phyloP scores from a whole-genome alignment of 2,113 vertebrate genomes.

The Anhinga anhinga region DNA sequence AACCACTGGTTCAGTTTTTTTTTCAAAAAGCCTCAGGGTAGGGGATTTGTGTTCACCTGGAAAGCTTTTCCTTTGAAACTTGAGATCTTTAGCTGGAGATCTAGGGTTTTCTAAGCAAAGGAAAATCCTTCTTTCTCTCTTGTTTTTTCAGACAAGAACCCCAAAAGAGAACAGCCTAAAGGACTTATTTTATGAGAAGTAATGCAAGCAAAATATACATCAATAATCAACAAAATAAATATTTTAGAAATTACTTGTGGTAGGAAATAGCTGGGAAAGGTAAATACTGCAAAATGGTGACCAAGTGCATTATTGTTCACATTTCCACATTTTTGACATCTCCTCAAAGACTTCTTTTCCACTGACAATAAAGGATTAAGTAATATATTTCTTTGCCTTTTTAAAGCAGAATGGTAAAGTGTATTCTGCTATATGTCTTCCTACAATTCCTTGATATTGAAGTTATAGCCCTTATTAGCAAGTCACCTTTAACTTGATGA shows the following conservation, averaged over 20 bases:
- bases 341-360: not conserved
- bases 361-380: not conserved
- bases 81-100: not conserved
- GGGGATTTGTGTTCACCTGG: not conserved
- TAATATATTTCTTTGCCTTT: not conserved
- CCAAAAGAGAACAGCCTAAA: not conserved
- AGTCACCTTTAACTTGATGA: not conserved
- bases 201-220: not conserved
- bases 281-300: not conserved
- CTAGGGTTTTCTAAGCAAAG: not conserved
- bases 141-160: not conserved
- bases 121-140: not conserved
- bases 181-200: not conserved
- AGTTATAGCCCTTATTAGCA: not conserved
- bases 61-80: not conserved
- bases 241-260: not conserved
- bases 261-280: not conserved
- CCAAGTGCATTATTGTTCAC: not conserved
- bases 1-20: not conserved
- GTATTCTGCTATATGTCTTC: not conserved
- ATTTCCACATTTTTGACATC: not conserved
- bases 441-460: not conserved
- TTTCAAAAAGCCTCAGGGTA: not conserved
- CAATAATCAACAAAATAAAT: not conserved
- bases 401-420: not conserved